Evolutionary conservation across 2,888 invertebrate species (phyloP).

Genomic region (Drosophila austrosaltans): DNA sequence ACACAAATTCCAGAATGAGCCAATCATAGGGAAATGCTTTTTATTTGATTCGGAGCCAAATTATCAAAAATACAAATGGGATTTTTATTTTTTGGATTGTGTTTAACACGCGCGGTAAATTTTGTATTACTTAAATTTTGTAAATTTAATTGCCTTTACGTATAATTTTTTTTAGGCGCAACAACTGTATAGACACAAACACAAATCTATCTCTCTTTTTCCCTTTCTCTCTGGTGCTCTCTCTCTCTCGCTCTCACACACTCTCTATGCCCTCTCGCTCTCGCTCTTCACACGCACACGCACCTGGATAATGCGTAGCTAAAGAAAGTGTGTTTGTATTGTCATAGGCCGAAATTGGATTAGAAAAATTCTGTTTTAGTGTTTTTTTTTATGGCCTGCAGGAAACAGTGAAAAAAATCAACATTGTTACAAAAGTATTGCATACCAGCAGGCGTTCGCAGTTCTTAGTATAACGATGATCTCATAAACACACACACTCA

Average conservation of each 20-base stretch:
- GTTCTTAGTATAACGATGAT: constrained; percentile 62
- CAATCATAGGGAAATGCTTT: constrained; percentile 91
- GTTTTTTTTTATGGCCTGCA: constrained; percentile 36
- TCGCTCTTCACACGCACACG: constrained; percentile 65
- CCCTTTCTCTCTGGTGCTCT: constrained; percentile 25
- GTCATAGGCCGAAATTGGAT: constrained; percentile 61
- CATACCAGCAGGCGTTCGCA: constrained; percentile 63
- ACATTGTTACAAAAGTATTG: constrained; percentile 57
- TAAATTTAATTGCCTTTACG: constrained; percentile 38
- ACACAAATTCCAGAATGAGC: constrained; percentile 98
- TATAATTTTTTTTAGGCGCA: constrained; percentile 47
- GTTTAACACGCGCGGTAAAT: constrained; percentile 50
- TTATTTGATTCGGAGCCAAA: constrained; percentile 55
- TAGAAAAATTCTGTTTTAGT: constrained; percentile 34
- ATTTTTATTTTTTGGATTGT: constrained; percentile 20
- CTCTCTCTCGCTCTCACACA: constrained; percentile 22
- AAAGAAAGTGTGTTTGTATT: constrained; percentile 69
- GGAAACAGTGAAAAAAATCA: constrained; percentile 28
- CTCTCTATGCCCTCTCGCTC: constrained; percentile 16
- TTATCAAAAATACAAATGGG: constrained; percentile 65
- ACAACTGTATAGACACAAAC: constrained; percentile 60
- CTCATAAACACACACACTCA: constrained; percentile 58
- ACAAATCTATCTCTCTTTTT: constrained; percentile 44
- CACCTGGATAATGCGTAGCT: constrained; percentile 70
- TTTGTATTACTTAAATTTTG: constrained; percentile 29